These are phyloP conservation scores for Geotrupes spiniger DNA, from an alignment of 2,888 invertebrate species.

Conservation along the genomic window DNA sequence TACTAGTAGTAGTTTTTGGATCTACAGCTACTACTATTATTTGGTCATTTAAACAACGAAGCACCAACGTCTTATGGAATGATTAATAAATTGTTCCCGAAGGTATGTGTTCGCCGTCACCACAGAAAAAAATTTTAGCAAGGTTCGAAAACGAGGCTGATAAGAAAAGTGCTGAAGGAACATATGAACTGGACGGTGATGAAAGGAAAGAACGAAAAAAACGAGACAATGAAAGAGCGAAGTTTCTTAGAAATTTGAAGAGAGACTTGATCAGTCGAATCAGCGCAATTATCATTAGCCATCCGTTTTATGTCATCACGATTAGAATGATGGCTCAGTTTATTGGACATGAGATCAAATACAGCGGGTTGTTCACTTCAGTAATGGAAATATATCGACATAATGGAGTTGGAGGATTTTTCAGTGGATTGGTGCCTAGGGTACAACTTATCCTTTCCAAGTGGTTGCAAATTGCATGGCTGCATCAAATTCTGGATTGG, in stretches of 20 bases:
- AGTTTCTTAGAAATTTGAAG: constrained; percentile 56
- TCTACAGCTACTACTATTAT: no score
- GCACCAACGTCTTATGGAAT: no score
- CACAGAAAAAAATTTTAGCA: constrained; percentile 62
- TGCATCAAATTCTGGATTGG: constrained; percentile 75
- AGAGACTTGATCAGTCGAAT: constrained; percentile 72
- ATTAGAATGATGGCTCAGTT: constrained; percentile 94
- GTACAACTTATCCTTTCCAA: constrained; percentile 85
- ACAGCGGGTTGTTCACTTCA: constrained; percentile 72
- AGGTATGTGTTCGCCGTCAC: constrained; percentile 70
- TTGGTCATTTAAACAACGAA: no score
- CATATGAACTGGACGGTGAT: constrained; percentile 39
- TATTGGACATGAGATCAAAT: constrained; percentile 84
- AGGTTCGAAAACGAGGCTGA: constrained; percentile 52
- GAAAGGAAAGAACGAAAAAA: constrained; percentile 20
- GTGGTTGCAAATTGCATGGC: constrained; percentile 91
- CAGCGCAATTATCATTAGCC: constrained; percentile 78
- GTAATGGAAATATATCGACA: constrained; percentile 78
- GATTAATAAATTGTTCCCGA: constrained; percentile 76
- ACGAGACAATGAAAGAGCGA: constrained; percentile 36
- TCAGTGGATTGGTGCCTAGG: constrained; percentile 84
- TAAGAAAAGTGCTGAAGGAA: constrained; percentile 49
- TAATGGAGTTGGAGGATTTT: constrained; percentile 85
- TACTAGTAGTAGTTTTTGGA: no score
- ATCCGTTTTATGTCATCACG: constrained; percentile 91